These are phyloP conservation scores for Anarsia innoxiella DNA, from an alignment of 2,888 invertebrate genomes.

Conservation along the genomic window DNA sequence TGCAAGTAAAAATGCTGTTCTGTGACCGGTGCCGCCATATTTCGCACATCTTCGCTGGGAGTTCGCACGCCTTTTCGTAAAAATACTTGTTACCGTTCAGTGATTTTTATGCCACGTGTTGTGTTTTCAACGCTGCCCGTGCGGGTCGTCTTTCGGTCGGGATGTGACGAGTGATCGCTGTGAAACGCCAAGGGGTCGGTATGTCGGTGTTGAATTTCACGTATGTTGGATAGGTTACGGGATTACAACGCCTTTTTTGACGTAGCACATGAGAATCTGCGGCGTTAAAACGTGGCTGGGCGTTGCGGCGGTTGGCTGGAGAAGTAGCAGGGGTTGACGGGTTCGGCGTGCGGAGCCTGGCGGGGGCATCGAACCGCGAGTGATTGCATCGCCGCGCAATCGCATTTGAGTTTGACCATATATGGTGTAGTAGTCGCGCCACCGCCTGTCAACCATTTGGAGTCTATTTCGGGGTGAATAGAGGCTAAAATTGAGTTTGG, in stretches of 20 bases:
- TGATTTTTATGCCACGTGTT: conserved; percentile 72
- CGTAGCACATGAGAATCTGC: conserved; percentile 21
- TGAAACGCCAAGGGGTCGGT: conserved; percentile 23
- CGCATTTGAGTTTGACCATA: conserved; percentile 67
- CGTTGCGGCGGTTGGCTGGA: conserved; percentile 21
- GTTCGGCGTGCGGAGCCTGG: conserved; percentile 18
- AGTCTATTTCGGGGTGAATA: conserved; percentile 46
- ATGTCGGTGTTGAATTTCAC: conserved; percentile 70
- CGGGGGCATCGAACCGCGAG: conserved; percentile 65
- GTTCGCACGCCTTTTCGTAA: conserved; percentile 69
- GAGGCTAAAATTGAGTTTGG: conserved; percentile 26
- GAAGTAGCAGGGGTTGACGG: conserved; percentile 18
- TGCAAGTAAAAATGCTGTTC: conserved; percentile 41
- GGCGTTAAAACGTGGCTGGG: conserved; percentile 16
- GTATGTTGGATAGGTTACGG: conserved; percentile 57
- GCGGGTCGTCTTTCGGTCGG: conserved; percentile 22
- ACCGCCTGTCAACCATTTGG: conserved; percentile 46
- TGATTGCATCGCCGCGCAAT: conserved; percentile 66
- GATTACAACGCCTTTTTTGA: conserved; percentile 67
- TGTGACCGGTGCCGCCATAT: conserved; percentile 74
- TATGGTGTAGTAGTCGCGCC: conserved; percentile 57
- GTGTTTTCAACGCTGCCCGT: conserved; percentile 38
- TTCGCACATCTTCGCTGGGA: conserved; percentile 62
- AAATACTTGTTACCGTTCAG: conserved; percentile 68
- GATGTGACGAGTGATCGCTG: conserved; percentile 27